These are phyloP conservation scores for Catajapyx aquilonaris DNA, from an alignment of 1,140 invertebrate genomes.

Conservation along the genomic window DNA sequence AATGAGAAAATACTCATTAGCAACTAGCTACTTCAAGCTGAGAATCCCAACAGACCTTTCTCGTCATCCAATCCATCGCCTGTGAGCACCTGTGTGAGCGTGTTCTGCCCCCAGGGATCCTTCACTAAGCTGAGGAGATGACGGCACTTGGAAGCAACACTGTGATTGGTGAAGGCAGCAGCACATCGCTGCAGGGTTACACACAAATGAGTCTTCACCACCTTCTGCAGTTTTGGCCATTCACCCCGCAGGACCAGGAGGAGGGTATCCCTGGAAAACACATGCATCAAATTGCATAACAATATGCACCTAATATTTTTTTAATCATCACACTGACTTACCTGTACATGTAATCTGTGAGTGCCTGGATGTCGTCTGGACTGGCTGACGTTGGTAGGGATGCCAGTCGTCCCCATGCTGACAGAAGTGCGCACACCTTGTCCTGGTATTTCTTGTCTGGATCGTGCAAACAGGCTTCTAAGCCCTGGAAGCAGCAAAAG, in stretches of 20 bases:
- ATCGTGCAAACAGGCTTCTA: slow-evolving; percentile 29
- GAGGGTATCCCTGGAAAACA: slow-evolving; percentile 28
- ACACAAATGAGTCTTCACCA: slow-evolving; percentile 27
- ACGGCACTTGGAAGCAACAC: slow-evolving; percentile 22
- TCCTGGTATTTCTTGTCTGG: slow-evolving; percentile 30
- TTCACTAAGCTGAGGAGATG: slow-evolving; percentile 23
- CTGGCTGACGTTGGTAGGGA: slow-evolving; percentile 25
- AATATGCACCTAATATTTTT: not conserved
- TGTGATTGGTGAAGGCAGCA: slow-evolving; percentile 20
- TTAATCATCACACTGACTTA: slow-evolving; percentile 11
- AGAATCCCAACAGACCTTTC: no score
- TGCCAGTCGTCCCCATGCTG: slow-evolving; percentile 30
- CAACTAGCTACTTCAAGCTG: not conserved
- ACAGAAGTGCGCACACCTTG: slow-evolving; percentile 30
- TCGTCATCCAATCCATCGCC: slow-evolving; percentile 14
- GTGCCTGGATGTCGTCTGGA: slow-evolving; percentile 23
- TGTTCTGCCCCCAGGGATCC: slow-evolving; percentile 27
- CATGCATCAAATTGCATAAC: not conserved
- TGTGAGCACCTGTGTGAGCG: slow-evolving; percentile 24
- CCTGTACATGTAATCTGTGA: slow-evolving; percentile 31
- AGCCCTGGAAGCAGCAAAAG: slow-evolving; percentile 20
- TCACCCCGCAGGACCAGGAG: slow-evolving; percentile 30
- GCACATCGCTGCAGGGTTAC: slow-evolving; percentile 27
- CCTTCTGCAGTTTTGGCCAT: slow-evolving; percentile 27
- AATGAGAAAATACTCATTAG: slow-evolving; percentile 2